A percentile compares a stretch with the other conserved stretches of the same genome.
Conservation (phyloP, 2,888 invertebrate species). For the Octonoba sinensis region DNA sequence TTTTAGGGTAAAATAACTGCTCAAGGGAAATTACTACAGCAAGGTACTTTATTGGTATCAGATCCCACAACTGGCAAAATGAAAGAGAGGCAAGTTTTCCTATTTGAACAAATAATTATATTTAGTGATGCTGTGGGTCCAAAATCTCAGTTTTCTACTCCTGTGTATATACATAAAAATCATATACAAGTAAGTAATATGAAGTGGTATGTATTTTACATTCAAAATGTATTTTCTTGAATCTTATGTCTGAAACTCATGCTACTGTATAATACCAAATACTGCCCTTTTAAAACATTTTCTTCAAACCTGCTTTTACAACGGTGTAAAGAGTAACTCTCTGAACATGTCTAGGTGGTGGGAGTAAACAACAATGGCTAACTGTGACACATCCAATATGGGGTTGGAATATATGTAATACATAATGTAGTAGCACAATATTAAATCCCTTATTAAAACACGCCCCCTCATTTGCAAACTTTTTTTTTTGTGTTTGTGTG, state of each 20-base stretch:
- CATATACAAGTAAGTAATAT: slow-evolving; percentile 85
- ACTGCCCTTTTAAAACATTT: too few species aligned
- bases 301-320: too few species aligned
- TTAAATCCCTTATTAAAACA: too few species aligned
- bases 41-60: slow-evolving; percentile 82
- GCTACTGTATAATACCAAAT: too few species aligned
- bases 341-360: too few species aligned
- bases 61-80: slow-evolving; percentile 71
- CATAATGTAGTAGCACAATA: too few species aligned
- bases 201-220: neutral
- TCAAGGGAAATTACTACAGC: slow-evolving; percentile 93
- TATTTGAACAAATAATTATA: slow-evolving; percentile 97
- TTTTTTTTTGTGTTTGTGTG: too few species aligned
- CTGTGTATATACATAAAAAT: slow-evolving; percentile 93
- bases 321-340: too few species aligned
- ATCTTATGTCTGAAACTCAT: neutral
- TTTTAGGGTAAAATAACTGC: slow-evolving; percentile 94
- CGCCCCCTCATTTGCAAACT: too few species aligned
- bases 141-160: slow-evolving; percentile 83
- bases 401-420: too few species aligned
- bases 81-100: slow-evolving; percentile 93
- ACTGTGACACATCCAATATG: too few species aligned
- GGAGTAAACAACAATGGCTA: too few species aligned
- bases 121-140: slow-evolving; percentile 83
- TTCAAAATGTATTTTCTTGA: neutral